phyloP scores from a whole-genome alignment of 1,140 invertebrate genomes.

The Sesamia nonagrioides region DNA sequence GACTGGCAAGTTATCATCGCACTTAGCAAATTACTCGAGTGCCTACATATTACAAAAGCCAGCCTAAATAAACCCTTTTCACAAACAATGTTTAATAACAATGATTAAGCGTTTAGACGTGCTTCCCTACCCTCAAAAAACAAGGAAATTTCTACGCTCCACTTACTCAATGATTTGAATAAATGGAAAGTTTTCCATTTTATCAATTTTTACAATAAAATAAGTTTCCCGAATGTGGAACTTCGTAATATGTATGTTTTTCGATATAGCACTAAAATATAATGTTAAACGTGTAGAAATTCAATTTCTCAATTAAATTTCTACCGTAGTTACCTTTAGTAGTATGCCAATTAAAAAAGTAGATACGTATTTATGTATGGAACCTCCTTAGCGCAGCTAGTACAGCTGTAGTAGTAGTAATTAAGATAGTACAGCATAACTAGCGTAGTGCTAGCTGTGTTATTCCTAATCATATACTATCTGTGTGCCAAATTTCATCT shows the following conservation, averaged over 20 bases:
- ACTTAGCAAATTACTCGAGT: not conserved
- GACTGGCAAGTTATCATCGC: not conserved
- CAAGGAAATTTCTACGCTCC: constrained; percentile 1
- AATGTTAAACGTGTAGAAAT: too few species aligned
- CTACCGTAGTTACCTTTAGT: not conserved
- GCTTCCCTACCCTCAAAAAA: not conserved
- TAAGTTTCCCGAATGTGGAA: constrained; percentile 31
- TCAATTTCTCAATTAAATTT: too few species aligned
- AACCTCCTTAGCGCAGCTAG: too few species aligned
- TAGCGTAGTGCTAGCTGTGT: too few species aligned
- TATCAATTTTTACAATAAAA: constrained; percentile 15
- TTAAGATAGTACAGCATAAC: too few species aligned
- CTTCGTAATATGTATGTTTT: constrained; percentile 22
- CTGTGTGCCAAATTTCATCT: too few species aligned
- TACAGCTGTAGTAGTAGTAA: too few species aligned
- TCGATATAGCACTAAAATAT: constrained; percentile 11
- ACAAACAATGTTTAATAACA: constrained; percentile 15
- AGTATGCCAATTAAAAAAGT: not conserved
- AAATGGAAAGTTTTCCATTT: constrained; percentile 22
- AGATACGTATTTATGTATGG: too few species aligned
- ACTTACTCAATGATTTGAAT: constrained; percentile 11
- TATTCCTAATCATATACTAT: too few species aligned
- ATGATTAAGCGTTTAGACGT: constrained; percentile 12
- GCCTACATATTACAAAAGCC: constrained; percentile 3
- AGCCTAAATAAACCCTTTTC: constrained; percentile 4